These are phyloP conservation scores for Spodoptera frugiperda DNA, from an alignment of 1,140 invertebrate species.

Conservation along the genomic window DNA sequence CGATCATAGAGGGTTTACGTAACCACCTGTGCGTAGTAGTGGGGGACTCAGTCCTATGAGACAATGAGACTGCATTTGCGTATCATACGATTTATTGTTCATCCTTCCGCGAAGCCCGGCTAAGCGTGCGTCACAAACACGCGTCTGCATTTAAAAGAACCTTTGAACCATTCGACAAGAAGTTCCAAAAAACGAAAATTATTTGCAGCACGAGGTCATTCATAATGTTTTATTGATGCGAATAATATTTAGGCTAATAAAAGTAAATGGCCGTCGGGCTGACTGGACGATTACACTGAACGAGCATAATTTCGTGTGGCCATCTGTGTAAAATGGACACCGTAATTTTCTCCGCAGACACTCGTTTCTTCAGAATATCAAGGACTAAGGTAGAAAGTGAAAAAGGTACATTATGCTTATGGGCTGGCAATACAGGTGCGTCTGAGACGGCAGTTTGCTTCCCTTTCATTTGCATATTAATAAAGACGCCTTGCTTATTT, in stretches of 20 bases:
- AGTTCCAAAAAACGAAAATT: neutral
- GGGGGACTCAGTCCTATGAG: constrained; percentile 25
- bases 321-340: constrained; percentile 54
- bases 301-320: constrained; percentile 49
- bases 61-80: constrained; percentile 49
- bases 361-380: constrained; percentile 31
- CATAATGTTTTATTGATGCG: constrained; percentile 10
- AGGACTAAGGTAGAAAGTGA: constrained; percentile 35
- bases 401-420: constrained; percentile 45
- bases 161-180: neutral
- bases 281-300: constrained; percentile 36
- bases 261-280: constrained; percentile 30
- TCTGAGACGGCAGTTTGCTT: constrained; percentile 45
- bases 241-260: constrained; percentile 45
- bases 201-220: no score
- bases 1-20: constrained; percentile 42
- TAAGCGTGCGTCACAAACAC: constrained; percentile 17
- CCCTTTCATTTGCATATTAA: constrained; percentile 56
- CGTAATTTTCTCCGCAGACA: constrained; percentile 42
- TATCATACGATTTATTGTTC: constrained; percentile 49
- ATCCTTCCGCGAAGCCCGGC: constrained; percentile 33
- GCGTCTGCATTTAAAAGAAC: neutral
- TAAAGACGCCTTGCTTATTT: constrained; percentile 22
- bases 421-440: constrained; percentile 51
- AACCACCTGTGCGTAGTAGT: constrained; percentile 36